These are phyloP conservation scores for Podotricha telesiphe DNA, from an alignment of 2,888 invertebrate genomes.

Conservation along the genomic window DNA sequence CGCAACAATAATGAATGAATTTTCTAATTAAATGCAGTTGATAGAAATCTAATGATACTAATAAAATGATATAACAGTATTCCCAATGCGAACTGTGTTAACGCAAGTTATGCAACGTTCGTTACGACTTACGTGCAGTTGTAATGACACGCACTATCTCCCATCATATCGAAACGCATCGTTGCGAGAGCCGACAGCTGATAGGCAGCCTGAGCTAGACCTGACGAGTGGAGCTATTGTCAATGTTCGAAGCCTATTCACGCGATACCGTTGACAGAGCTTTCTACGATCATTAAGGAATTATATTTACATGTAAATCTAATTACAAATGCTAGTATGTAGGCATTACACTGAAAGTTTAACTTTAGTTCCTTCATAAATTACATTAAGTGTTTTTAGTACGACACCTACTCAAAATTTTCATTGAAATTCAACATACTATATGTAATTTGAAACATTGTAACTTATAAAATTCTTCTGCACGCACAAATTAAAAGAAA, in stretches of 20 bases:
- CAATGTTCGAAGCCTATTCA: constrained; percentile 31
- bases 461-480: not conserved
- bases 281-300: constrained; percentile 12
- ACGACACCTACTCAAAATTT: too few species aligned
- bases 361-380: too few species aligned
- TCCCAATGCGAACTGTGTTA: constrained; percentile 56
- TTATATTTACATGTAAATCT: constrained; percentile 4
- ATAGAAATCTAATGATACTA: constrained; percentile 57
- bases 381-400: too few species aligned
- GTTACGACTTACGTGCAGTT: constrained; percentile 57
- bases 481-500: not conserved
- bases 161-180: constrained; percentile 71
- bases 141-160: constrained; percentile 74
- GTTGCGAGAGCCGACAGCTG: constrained; percentile 69
- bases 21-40: constrained; percentile 32
- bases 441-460: not conserved
- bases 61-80: constrained; percentile 59
- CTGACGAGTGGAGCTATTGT: constrained; percentile 31
- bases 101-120: constrained; percentile 63
- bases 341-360: constrained; percentile 4
- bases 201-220: constrained; percentile 55
- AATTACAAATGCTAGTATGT: not conserved
- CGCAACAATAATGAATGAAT: constrained; percentile 2
- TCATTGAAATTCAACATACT: too few species aligned
- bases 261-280: constrained; percentile 7